These are phyloP conservation scores for Patella caerulea DNA, from an alignment of 2,888 invertebrate species.

Conservation along the genomic window DNA sequence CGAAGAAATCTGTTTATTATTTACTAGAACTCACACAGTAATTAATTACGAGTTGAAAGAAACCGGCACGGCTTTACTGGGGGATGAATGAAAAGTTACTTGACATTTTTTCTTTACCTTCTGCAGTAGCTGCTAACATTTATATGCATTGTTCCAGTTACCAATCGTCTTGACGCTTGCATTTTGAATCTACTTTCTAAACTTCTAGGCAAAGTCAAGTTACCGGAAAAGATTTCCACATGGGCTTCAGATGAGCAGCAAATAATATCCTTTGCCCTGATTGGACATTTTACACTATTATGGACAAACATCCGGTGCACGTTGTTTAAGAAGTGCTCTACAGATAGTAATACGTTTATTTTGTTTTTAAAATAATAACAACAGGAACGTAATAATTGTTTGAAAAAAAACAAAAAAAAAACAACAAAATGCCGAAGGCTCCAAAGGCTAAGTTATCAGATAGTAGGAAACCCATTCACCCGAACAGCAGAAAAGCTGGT, in stretches of 20 bases:
- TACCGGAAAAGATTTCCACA: no score
- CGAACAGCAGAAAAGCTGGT: constrained; percentile 87
- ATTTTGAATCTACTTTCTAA: background rate
- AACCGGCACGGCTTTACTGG: no score
- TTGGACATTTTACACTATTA: no score
- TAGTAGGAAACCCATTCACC: constrained; percentile 75
- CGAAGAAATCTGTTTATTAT: no score
- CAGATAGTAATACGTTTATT: background rate
- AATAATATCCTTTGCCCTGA: no score
- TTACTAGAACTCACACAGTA: no score
- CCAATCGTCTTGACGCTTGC: background rate
- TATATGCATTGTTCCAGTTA: background rate
- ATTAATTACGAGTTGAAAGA: no score
- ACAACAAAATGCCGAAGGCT: constrained; percentile 62
- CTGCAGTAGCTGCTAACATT: background rate
- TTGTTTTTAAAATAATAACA: background rate
- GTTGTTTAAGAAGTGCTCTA: background rate
- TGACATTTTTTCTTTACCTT: background rate
- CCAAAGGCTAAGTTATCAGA: constrained; percentile 49
- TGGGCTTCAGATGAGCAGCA: no score
- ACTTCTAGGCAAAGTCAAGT: no score
- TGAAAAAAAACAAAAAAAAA: background rate
- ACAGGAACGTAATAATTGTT: background rate
- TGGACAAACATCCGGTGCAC: no score
- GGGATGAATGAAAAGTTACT: no score